Percentiles rank a stretch among this genome's conserved stretches.
Conservation (phyloP, 2,113 vertebrate genomes). For the Microtus pennsylvanicus region DNA sequence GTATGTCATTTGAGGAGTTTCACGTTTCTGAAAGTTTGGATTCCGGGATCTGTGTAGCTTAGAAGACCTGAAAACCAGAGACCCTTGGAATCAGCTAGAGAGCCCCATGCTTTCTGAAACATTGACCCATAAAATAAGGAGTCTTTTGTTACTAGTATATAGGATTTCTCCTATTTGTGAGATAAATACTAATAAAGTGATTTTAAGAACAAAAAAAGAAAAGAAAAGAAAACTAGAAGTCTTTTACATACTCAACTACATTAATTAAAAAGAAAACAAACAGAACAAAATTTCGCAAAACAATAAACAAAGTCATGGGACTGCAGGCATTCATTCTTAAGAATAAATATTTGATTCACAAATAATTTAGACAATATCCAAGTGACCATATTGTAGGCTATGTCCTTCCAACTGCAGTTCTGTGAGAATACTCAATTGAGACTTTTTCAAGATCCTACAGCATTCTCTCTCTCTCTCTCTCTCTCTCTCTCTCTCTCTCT, state of each 20-base stretch:
- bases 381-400: neutral
- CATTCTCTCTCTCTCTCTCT: too few species aligned
- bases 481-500: too few species aligned
- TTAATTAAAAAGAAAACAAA: neutral
- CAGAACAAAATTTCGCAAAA: neutral
- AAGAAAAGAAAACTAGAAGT: neutral
- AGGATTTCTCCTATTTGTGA: constrained; percentile 57
- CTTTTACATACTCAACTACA: neutral
- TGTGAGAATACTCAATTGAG: neutral
- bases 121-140: constrained; percentile 39
- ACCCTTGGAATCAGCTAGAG: neutral
- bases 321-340: neutral
- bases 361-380: neutral
- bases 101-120: neutral
- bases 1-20: neutral
- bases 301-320: neutral
- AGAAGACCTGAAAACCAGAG: too few species aligned
- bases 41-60: neutral
- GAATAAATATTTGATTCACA: neutral
- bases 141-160: constrained; percentile 27
- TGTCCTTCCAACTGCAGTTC: neutral
- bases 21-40: neutral
- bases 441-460: neutral
- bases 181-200: constrained; percentile 67
- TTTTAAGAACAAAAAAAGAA: neutral